These are phyloP conservation scores for Danio albolineatus DNA, from an alignment of 2,797 vertebrate species.

Conservation along the genomic window DNA sequence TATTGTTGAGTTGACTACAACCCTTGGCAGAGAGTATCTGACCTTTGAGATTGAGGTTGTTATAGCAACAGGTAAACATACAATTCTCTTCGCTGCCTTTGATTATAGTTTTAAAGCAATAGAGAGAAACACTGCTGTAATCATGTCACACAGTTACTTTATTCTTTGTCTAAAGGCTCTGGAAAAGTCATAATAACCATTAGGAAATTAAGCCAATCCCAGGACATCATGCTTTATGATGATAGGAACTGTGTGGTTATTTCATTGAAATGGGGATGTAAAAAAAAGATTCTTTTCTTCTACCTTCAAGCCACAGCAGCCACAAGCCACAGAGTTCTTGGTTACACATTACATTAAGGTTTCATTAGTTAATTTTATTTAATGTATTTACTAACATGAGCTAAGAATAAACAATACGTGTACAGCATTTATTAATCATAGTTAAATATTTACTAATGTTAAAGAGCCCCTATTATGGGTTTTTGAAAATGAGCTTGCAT, in stretches of 20 bases:
- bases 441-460: no score
- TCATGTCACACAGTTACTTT: neutral
- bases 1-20: neutral
- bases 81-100: neutral
- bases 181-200: neutral
- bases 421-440: no score
- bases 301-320: no score
- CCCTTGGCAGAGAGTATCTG: neutral
- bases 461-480: no score
- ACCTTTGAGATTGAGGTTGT: neutral
- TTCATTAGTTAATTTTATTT: no score
- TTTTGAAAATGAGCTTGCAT: no score
- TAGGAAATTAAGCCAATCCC: neutral
- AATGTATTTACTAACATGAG: no score
- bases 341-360: no score
- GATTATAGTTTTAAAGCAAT: neutral
- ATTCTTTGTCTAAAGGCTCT: neutral
- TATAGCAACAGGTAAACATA: slow-evolving; percentile 4
- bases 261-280: neutral
- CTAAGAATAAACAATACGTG: no score
- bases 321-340: no score
- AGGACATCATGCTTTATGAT: neutral
- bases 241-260: neutral
- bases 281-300: neutral
- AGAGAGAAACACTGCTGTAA: neutral